Percentiles rank a stretch among this genome's conserved stretches.
These are phyloP conservation scores for Orthosia gracilis DNA, from an alignment of 2,888 invertebrate genomes.

Conservation along the genomic window DNA sequence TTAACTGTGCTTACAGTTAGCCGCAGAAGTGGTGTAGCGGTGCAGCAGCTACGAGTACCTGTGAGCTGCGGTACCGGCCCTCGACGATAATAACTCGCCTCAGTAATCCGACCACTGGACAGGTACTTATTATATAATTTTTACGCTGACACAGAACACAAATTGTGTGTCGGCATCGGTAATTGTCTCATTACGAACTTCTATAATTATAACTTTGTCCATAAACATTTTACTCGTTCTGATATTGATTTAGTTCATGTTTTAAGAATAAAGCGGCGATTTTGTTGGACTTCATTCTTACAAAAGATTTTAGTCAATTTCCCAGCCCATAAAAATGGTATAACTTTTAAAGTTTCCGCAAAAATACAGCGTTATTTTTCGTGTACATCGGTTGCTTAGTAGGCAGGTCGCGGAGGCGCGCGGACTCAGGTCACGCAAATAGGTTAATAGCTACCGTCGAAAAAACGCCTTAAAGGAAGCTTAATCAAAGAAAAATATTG, in stretches of 20 bases:
- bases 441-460: slow-evolving; percentile 82
- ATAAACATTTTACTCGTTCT: slow-evolving; percentile 13
- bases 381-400: slow-evolving; percentile 58
- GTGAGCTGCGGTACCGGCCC: slow-evolving; percentile 25
- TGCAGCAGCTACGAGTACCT: slow-evolving; percentile 45
- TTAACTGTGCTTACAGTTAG: slow-evolving; percentile 58
- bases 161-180: slow-evolving; percentile 29
- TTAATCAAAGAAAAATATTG: slow-evolving; percentile 82
- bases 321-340: slow-evolving; percentile 41
- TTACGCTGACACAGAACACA: slow-evolving; percentile 54
- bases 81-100: slow-evolving; percentile 45
- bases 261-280: slow-evolving; percentile 21
- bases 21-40: slow-evolving; percentile 46
- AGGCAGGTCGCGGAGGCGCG: slow-evolving; percentile 65
- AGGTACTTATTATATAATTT: slow-evolving; percentile 54
- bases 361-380: slow-evolving; percentile 61
- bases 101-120: slow-evolving; percentile 48
- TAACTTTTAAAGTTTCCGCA: slow-evolving; percentile 56
- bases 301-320: slow-evolving; percentile 37
- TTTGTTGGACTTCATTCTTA: slow-evolving; percentile 30
- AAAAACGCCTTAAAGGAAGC: slow-evolving; percentile 78
- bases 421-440: slow-evolving; percentile 82
- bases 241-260: slow-evolving; percentile 41
- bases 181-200: slow-evolving; percentile 47
- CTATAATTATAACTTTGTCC: slow-evolving; percentile 13